A percentile compares a stretch with the other conserved stretches of the same genome.
Conservation (phyloP, 2,888 invertebrate genomes). For the Tubulanus polymorphus region DNA sequence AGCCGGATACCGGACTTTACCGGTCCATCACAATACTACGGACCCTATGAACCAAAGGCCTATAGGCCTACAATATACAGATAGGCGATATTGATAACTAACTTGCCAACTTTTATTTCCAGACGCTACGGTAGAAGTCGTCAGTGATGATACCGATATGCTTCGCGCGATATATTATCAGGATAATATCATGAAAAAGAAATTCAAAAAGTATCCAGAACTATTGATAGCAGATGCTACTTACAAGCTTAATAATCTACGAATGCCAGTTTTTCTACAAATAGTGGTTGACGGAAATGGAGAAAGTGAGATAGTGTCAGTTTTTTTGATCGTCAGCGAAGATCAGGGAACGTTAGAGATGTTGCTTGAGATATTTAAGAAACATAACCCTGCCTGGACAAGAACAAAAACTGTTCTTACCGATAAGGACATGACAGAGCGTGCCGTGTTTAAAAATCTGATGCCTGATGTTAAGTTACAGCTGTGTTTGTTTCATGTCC, state of each 20-base stretch:
- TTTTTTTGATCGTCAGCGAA: slow-evolving; percentile 16
- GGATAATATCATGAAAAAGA: slow-evolving; percentile 10
- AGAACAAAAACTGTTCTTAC: slow-evolving; percentile 12
- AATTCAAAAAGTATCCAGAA: slow-evolving; percentile 13
- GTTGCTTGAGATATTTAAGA: slow-evolving; percentile 15
- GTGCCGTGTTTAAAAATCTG: slow-evolving; percentile 13
- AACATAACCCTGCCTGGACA: slow-evolving; percentile 5
- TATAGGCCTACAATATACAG: too few relatives aligned
- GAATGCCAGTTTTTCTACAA: slow-evolving; percentile 19
- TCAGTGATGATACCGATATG: too few relatives aligned
- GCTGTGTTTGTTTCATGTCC: slow-evolving; percentile 20
- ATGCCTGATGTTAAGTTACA: slow-evolving; percentile 16
- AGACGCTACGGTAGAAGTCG: too few relatives aligned
- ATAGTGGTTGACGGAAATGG: slow-evolving; percentile 18
- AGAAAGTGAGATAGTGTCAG: slow-evolving; percentile 15
- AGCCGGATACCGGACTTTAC: too few relatives aligned
- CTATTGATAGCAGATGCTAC: slow-evolving; percentile 16
- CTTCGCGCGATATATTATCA: slow-evolving; percentile 14
- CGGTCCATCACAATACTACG: too few relatives aligned
- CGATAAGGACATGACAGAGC: slow-evolving; percentile 21
- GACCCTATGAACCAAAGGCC: too few relatives aligned
- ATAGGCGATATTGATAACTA: too few relatives aligned
- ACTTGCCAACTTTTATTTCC: too few relatives aligned
- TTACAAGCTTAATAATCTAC: slow-evolving; percentile 16
- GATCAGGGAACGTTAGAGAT: slow-evolving; percentile 10